These are phyloP conservation scores for Gonocerus acuteangulatus DNA, from an alignment of 2,888 invertebrate genomes.

Conservation along the genomic window DNA sequence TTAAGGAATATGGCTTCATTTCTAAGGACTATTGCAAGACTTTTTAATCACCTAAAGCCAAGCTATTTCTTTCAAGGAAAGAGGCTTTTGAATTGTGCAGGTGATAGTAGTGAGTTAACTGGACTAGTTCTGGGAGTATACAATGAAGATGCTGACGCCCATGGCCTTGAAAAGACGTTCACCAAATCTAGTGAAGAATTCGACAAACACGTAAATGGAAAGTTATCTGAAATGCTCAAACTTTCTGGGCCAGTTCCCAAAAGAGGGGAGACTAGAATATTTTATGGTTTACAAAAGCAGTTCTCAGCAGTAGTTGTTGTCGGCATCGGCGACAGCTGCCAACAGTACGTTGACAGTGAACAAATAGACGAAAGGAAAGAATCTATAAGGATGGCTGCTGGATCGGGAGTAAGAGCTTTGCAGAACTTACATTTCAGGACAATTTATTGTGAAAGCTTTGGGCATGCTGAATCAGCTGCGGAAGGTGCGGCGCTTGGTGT, in stretches of 20 bases:
- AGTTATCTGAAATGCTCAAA: conserved; percentile 48
- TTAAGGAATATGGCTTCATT: too few relatives aligned
- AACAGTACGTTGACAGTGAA: conserved; percentile 59
- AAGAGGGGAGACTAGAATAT: conserved; percentile 52
- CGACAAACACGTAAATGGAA: conserved; percentile 50
- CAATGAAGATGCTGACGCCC: conserved; percentile 27
- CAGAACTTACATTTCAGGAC: conserved; percentile 48
- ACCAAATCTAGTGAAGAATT: conserved; percentile 50
- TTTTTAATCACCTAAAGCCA: not conserved
- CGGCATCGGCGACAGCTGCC: conserved; percentile 63
- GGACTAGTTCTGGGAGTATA: conserved; percentile 32
- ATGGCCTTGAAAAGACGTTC: conserved; percentile 28
- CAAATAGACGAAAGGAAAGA: conserved; percentile 67
- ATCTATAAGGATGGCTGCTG: conserved; percentile 62
- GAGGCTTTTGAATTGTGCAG: conserved; percentile 22
- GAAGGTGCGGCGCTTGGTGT: conserved; percentile 64
- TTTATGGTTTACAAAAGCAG: conserved; percentile 56
- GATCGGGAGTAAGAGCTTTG: conserved; percentile 52
- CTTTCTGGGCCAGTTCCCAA: conserved; percentile 48
- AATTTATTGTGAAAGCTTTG: conserved; percentile 67
- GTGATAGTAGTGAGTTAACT: conserved; percentile 29
- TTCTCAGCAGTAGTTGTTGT: conserved; percentile 63
- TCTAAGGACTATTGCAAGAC: not conserved
- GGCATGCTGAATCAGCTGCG: conserved; percentile 68
- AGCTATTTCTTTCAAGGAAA: not conserved